phyloP scores from a whole-genome alignment of 2,113 vertebrate genomes.

The Stictonetta naevosa region DNA sequence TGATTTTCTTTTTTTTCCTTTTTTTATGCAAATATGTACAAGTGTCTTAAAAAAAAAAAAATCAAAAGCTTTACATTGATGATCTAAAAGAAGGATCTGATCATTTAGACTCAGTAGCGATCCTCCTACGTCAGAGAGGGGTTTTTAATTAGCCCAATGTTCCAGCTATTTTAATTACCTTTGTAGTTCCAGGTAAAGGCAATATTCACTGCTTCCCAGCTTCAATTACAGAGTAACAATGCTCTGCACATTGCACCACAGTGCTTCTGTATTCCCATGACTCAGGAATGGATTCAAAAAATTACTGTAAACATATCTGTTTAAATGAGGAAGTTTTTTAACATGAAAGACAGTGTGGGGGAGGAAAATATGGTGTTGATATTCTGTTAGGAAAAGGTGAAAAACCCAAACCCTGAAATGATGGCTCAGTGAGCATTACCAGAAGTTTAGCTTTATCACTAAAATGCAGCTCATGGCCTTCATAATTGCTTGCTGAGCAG shows the following conservation, averaged over 20 bases:
- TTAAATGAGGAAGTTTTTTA: constrained; percentile 1
- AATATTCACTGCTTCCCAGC: not conserved
- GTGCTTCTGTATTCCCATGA: not conserved
- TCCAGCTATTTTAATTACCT: constrained; percentile 29
- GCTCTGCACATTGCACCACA: not conserved
- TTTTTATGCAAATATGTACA: not conserved
- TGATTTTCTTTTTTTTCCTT: not conserved
- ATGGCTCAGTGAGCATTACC: not conserved
- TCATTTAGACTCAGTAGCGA: not conserved
- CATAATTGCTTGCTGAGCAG: not conserved
- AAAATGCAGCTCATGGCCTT: not conserved
- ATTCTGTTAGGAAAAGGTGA: not conserved
- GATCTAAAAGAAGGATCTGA: not conserved
- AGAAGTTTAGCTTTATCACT: not conserved
- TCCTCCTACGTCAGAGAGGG: not conserved
- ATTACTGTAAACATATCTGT: not conserved
- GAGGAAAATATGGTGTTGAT: not conserved
- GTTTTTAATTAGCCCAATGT: constrained; percentile 4
- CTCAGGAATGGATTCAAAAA: not conserved
- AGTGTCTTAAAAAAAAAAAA: not conserved
- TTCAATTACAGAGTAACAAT: constrained; percentile 7
- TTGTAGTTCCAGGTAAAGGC: not conserved
- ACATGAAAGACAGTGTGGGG: not conserved
- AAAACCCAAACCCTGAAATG: not conserved
- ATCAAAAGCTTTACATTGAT: rapidly evolving